Evolutionary conservation across 2,113 vertebrate genomes (phyloP), one percentile per base, ranked within the genome.

Genomic region (Halcyon malimbica): DNA sequence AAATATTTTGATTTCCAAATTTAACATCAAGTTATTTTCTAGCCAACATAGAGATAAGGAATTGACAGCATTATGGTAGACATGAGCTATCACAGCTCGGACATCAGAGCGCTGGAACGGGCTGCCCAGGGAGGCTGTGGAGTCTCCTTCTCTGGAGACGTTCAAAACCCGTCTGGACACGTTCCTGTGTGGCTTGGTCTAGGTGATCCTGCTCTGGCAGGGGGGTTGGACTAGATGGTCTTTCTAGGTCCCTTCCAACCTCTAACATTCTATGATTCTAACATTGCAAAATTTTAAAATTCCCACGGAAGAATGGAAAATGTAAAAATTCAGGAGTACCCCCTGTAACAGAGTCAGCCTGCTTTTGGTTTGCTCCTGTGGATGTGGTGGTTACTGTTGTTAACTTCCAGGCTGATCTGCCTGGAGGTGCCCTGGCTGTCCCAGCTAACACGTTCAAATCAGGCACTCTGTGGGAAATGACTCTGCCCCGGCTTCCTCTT

Each of bases 371-470:
- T 87, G 37, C 33, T 84, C 11, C n/a, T 81, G 21, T 29, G 56
- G 28, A 13, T 37, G 42, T 70, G 33, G 7, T 53, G 44, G 8
- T 59, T 80, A 5, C 15, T 64, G 23, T 42, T 48, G 24, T n/a
- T 77, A 6, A 6, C 9, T 37, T 84, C 51, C 62, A 21, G 44
- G 17, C 35, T 77, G 33, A 33, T 50, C 41, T 53, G 26, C 4
- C 1, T 5, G 33, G 71, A 56, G 26, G 13, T 53, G 28, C 31
- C 1, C 15, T 78, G 68, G 6, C 25, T 83, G 5, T 81, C 37
- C 44, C 41, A 67, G 31, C 69, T 50, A 71, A 31, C 10, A 6
- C 0, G 0, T 19, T 81, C 18, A 57, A 48, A n/a, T 68, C 9
- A 8, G 26, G 13, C 50, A 79, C 35, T 60, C n/a, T 1, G 0